Evolutionary conservation across 2,888 invertebrate genomes (phyloP), one percentile per base, ranked within the genome.

Genomic region (Isotomurus palustris): DNA sequence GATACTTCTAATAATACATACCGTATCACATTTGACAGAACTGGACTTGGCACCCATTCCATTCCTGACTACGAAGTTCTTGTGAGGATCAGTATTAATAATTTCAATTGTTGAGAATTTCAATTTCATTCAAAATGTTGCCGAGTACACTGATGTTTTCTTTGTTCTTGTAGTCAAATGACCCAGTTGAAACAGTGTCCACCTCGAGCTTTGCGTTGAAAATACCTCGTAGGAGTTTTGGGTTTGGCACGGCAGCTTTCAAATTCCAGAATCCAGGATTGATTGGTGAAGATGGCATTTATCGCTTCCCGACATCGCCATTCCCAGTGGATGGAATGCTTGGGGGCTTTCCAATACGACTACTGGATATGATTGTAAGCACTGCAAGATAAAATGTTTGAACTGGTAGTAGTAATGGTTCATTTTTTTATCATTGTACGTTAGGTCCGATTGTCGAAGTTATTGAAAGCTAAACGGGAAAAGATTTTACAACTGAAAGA

Each of bases 51-150:
- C 1, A 94, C 94, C 4, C 92, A 95, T 77, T 92, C 94, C 53
- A 90, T 96, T 62, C 93, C 93, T 22, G 96, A 97, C 78, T 93
- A 87, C 78, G 96, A 96, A 82, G 95, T 96, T 63, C 79, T 94
- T 70, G 79, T 78, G 73, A 72, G 73, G n/a, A n/a, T n/a, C n/a
- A n/a, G n/a, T 70, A 50, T 50, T 44, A 17, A n/a, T 44, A 17
- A n/a, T 8, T 32, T 32, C 8, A 32, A 10, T 32, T 8, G 8
- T 32, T 32, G 8, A 32, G 14, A 32, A 14, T 32, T 14, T 32
- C 32, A 8, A 32, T 32, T 32, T 32, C 8, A 10, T 10, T 32
- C 14, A 10, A 32, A 32, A 32, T 32, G 14, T 32, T 14, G 8
- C 14, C 8, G 19, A 6, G 10, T 19, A 40, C 19, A 40, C 19